Base-by-base conservation (phyloP, 2,797 vertebrate genomes). In the Sebastes steindachneri region DNA sequence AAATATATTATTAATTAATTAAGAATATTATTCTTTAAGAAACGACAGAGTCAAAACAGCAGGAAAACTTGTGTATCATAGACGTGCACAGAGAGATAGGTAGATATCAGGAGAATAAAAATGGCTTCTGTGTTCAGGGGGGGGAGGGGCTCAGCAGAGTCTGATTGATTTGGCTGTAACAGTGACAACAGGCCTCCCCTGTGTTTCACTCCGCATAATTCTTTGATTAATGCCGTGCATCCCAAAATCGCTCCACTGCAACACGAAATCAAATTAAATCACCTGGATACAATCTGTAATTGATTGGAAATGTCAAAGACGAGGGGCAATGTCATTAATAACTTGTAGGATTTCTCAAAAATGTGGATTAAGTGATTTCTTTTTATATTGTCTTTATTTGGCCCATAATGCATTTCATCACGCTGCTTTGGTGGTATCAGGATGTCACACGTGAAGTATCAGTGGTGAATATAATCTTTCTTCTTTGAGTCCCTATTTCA, bases 201-300 rank as follows among this genome's bases (percentile, higher is more conserved):
- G 93, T 83, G 92, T 94, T 91, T 86, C 87, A 87, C 85, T 91
- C 85, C 28, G 85, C 88, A 93, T 95, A 95, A 95, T 94, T 92
- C 91, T 93, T 86, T 95, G 95, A 96, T 94, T 94, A 95, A 96
- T 95, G 91, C 83, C 2, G 29, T 63, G 73, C 88, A 86, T 88
- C 92, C 90, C 85, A 89, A 93, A 95, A 94, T 88, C 84, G 78
- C 93, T 91, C 88, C 87, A 41, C 87, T 80, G 92, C 92, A 92
- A 93, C 93, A 92, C 77, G 8, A 92, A 94, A 95, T 94, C 92
- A 78, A 95, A 95, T 95, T 83, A 95, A 95, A 93, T 95, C 94
- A 95, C 94, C 93, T 94, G 92, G 91, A 95, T 95, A 92, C 90
- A 83, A 95, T 94, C 92, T 87, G 85, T 94, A 94, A 96, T 94